Conservation (phyloP, 1,140 invertebrate genomes). For the Parapsyche elsis region DNA sequence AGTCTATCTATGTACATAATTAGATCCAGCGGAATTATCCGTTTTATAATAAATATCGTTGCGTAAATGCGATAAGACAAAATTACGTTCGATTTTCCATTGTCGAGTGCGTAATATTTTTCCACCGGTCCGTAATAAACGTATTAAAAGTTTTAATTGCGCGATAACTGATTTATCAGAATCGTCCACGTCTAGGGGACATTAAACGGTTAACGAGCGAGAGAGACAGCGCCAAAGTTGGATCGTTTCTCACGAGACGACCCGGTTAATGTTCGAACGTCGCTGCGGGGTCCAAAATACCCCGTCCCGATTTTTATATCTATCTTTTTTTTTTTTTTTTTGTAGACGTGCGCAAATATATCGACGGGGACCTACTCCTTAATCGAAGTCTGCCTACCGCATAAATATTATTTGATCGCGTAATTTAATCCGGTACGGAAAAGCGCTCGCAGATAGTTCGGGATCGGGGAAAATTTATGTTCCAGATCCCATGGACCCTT, state of each 20-base stretch:
- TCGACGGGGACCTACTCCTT: neutral
- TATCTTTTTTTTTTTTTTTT: neutral
- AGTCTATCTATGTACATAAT: too few relatives aligned
- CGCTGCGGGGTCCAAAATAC: neutral
- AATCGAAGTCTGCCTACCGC: constrained; percentile 24
- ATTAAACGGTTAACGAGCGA: neutral
- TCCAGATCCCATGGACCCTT: constrained; percentile 41
- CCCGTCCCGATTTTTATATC: neutral
- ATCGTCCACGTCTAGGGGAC: constrained; percentile 20
- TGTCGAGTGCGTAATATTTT: neutral
- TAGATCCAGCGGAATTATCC: too few relatives aligned
- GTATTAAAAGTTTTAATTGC: constrained; percentile 34
- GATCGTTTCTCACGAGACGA: neutral
- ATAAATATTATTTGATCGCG: constrained; percentile 56
- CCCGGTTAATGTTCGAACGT: neutral
- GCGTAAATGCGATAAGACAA: neutral
- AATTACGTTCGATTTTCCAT: neutral
- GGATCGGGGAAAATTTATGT: constrained; percentile 46
- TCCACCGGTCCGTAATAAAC: constrained; percentile 13
- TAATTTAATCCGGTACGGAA: constrained; percentile 50
- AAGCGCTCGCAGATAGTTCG: constrained; percentile 48
- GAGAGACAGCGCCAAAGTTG: neutral
- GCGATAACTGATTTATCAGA: constrained; percentile 33
- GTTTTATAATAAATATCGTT: too few relatives aligned
- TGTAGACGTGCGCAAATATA: neutral